Conservation (phyloP, 2,888 invertebrate genomes). For the Hydrotaea cyrtoneurina region DNA sequence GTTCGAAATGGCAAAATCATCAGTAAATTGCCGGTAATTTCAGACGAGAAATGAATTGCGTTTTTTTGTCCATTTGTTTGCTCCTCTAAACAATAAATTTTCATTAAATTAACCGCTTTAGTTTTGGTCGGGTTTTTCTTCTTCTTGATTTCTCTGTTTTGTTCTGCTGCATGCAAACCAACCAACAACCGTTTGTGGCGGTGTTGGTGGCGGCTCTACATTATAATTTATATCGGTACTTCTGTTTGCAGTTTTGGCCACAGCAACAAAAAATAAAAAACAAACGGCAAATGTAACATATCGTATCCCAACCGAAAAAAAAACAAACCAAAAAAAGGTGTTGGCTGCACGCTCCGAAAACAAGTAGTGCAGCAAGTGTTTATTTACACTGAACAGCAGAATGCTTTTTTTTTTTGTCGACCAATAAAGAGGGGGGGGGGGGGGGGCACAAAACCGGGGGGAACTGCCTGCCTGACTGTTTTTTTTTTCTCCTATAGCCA, state of each 20-base stretch:
- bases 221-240: conserved; percentile 37
- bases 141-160: not conserved
- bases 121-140: conserved; percentile 9
- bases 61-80: not conserved
- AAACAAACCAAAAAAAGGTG: conserved; percentile 49
- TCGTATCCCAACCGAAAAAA: not conserved
- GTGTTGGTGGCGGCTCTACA: not conserved
- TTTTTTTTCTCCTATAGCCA: not conserved
- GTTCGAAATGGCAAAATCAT: not conserved
- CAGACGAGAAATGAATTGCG: not conserved
- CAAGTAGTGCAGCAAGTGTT: conserved; percentile 65
- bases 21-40: not conserved
- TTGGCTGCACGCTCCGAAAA: conserved; percentile 65
- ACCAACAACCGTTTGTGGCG: not conserved
- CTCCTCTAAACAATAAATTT: conserved; percentile 20
- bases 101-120: conserved; percentile 24
- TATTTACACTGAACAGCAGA: not conserved
- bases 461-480: too few relatives aligned
- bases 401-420: too few relatives aligned
- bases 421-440: too few relatives aligned
- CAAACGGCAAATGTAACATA: conserved; percentile 7
- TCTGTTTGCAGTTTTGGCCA: not conserved
- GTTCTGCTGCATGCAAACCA: not conserved
- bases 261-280: too few relatives aligned
- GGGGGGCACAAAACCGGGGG: not conserved